Base-by-base conservation (phyloP, 2,113 vertebrate genomes). In the Tursiops truncatus region DNA sequence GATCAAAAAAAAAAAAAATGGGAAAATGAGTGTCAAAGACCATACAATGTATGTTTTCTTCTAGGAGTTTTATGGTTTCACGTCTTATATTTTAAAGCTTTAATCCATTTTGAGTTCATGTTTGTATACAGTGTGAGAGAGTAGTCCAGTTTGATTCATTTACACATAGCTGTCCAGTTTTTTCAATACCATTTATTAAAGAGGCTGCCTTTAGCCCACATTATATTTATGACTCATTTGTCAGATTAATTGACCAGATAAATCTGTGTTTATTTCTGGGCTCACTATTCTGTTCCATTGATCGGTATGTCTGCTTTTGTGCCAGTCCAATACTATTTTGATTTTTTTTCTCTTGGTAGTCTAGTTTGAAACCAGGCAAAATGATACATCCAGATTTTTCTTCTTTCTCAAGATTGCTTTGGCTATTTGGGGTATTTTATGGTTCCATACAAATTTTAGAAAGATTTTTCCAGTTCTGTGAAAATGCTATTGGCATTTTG, bases 341-440 rank as follows among this genome's bases (percentile, higher is more conserved):
- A 56, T 79, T 36, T 25, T 79, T 79, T 56, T n/a, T 80, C 18
- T 80, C 33, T 8, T 36, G 20, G 11, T 80, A 56, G 60, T 4
- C 4, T 26, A 62, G 20, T 56, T 56, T 80, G 31, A 80, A 80
- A 36, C 25, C 20, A 53, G 47, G 31, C 47, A 80, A 11, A 25
- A 33, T 14, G 31, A 56, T 80, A 56, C 53, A 33, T 80, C 3
- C 33, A 56, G 76, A 1, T 6, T 74, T 21, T 9, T 77, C 20
- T 17, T 31, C 1, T 47, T 31, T 33, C 18, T n/a, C 50, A 25
- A 80, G 50, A 56, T 56, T 80, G 18, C 50, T 36, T n/a, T 80
- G 33, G 12, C 2, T 0, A n/a, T n/a, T 56, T 50, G 12, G n/a
- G 6, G 18, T 56, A 20, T 56, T 21, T 36, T 56, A 36, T 56